These are phyloP conservation scores for Miniopterus natalensis DNA, from an alignment of 2,113 vertebrate species.

Conservation along the genomic window DNA sequence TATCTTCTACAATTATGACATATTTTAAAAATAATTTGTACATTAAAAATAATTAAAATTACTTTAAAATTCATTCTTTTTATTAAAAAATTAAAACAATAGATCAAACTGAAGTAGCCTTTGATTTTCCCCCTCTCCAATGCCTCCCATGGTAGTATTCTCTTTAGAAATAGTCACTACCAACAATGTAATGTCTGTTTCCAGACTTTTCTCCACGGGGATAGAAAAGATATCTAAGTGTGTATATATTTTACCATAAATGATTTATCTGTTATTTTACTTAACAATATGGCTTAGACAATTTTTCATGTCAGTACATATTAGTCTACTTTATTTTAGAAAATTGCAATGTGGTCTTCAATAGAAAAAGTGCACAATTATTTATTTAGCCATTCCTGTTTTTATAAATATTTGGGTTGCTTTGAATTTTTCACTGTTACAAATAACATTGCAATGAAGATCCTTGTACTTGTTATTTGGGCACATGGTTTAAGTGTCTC, in stretches of 20 bases:
- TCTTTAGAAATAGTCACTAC: not conserved
- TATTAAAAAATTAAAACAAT: not conserved
- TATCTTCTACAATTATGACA: not conserved
- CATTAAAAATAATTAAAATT: slow-evolving; percentile 25
- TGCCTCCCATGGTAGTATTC: not conserved
- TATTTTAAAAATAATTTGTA: slow-evolving; percentile 28
- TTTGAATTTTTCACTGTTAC: slow-evolving; percentile 32
- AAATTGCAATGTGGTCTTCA: not conserved
- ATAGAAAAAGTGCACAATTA: not conserved
- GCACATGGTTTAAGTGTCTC: not conserved
- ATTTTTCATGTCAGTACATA: not conserved
- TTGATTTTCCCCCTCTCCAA: not conserved
- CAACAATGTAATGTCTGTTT: not conserved
- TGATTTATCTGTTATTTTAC: not conserved
- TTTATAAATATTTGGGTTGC: slow-evolving; percentile 24
- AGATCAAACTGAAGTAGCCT: not conserved
- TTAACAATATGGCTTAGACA: not conserved
- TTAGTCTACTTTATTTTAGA: slow-evolving; percentile 27
- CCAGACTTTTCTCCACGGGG: not conserved
- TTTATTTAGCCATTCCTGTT: slow-evolving; percentile 18
- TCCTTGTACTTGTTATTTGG: not conserved
- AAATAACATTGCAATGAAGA: not conserved
- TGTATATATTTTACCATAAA: not conserved
- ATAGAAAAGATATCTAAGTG: not conserved
- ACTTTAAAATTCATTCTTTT: not conserved